Evolutionary conservation across 2,113 vertebrate species (phyloP), one percentile per base, ranked within the genome.

Genomic region (Erythrolamprus reginae): DNA sequence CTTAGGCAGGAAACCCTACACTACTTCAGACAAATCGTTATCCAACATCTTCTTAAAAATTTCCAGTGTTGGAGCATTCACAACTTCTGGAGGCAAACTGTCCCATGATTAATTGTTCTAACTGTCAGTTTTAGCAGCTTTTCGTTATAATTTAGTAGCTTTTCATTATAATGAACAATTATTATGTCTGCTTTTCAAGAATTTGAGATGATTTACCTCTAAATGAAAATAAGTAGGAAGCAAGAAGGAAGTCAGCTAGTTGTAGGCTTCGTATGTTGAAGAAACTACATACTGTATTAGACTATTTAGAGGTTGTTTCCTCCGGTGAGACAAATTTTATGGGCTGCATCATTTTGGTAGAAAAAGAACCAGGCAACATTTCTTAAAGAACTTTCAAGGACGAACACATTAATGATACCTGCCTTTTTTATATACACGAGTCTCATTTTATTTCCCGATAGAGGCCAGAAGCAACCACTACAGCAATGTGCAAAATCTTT

Each of bases 391-490:
- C 17, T 42, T 77, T 77, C 17, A 77, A 70, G 61, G 17, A 33
- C 19, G 70, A 77, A 10, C 70, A 77, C 17, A 42, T 77, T 77
- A 21, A 21, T 9, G 33, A 77, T 77, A 77, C 19, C 17, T 77
- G 17, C 21, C 70, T 77, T 77, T 3, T 85, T 90, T 90, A 5
- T 52, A 24, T 0, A 33, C 0, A 2, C 5, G 1, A 0, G 88
- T 26, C 88, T 82, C 26, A 55, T 89, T 82, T 93, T 77, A 90
- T 90, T 90, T 86, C 47, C 84, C 91, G 93, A 85, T 10, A 65
- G 86, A 1, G 0, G 0, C 0, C 38, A 1, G 91, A 45, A 93
- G 91, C 92, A 90, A 92, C 17, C 0, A 24, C 19, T 26, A 0
- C 0, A 3, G 52, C 0, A 42, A 53, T 51, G 1, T 47, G 47